Evolutionary conservation across 1,140 invertebrate species (phyloP).

Genomic region (Cecropterus lyciades): DNA sequence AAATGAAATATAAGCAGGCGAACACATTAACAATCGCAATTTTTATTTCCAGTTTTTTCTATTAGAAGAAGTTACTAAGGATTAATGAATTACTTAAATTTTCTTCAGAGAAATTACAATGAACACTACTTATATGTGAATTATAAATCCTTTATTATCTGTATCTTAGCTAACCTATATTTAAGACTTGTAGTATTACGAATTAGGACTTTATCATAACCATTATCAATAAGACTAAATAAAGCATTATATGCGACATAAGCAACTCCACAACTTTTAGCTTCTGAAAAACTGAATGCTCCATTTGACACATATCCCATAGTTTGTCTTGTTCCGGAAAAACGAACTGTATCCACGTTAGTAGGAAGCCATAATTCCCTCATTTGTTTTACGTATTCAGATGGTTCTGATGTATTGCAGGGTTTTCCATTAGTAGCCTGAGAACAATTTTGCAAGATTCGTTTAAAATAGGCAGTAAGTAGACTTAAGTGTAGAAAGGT

Average conservation of each 20-base stretch:
- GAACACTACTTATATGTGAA: too few species aligned
- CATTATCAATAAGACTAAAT: conserved; percentile 67
- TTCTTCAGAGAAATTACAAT: too few species aligned
- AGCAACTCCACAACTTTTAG: conserved; percentile 87
- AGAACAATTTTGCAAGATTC: too few species aligned
- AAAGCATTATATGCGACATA: conserved; percentile 87
- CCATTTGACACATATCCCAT: conserved; percentile 90
- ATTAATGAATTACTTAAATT: too few species aligned
- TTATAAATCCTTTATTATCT: conserved; percentile 50
- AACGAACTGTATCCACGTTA: conserved; percentile 83
- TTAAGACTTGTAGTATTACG: conserved; percentile 66
- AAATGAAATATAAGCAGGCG: too few species aligned
- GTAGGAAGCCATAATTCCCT: conserved; percentile 88
- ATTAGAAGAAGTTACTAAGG: too few species aligned
- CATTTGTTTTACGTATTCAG: conserved; percentile 86
- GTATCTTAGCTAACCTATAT: conserved; percentile 65
- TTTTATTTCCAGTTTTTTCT: too few species aligned
- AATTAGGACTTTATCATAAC: conserved; percentile 59
- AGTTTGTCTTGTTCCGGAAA: conserved; percentile 87
- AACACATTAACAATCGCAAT: too few species aligned
- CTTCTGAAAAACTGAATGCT: conserved; percentile 88
- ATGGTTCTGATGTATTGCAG: conserved; percentile 45
- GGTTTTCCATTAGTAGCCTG: too few species aligned
- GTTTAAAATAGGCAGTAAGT: too few species aligned
- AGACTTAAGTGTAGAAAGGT: too few species aligned